phyloP scores from a whole-genome alignment of 2,888 invertebrate species.

The Nineta flava region DNA sequence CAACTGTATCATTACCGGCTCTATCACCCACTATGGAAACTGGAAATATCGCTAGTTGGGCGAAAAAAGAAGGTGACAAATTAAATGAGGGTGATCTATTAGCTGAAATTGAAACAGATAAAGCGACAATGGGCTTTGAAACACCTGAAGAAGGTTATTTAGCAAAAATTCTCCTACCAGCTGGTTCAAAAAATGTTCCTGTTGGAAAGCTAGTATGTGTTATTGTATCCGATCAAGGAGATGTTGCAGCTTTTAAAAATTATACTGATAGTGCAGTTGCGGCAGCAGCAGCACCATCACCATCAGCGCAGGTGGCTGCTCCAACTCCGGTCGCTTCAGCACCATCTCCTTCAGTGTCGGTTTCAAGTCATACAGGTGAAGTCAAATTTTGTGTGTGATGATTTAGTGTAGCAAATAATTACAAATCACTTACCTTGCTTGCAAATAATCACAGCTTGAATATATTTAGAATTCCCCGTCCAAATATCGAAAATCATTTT shows the following conservation, averaged over 20 bases:
- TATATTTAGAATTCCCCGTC: too few species aligned
- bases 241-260: slow-evolving; percentile 84
- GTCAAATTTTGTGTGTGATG: too few species aligned
- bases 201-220: slow-evolving; percentile 94
- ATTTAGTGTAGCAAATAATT: too few species aligned
- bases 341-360: background rate
- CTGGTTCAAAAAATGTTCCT: slow-evolving; percentile 83
- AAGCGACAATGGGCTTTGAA: slow-evolving; percentile 99
- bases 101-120: slow-evolving; percentile 99
- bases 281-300: slow-evolving; percentile 20
- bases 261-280: slow-evolving; percentile 49
- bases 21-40: slow-evolving; percentile 95
- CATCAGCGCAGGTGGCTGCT: slow-evolving; percentile 20
- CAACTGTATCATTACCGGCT: slow-evolving; percentile 75
- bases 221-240: slow-evolving; percentile 71
- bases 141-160: slow-evolving; percentile 92
- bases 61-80: slow-evolving; percentile 88
- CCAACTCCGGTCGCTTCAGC: slow-evolving; percentile 15
- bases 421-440: too few species aligned
- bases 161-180: slow-evolving; percentile 81
- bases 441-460: too few species aligned
- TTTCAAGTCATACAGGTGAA: too few species aligned
- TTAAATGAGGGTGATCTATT: slow-evolving; percentile 92
- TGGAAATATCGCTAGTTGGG: slow-evolving; percentile 96
- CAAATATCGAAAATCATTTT: too few species aligned